Evolutionary conservation across 2,797 vertebrate species (phyloP).

Genomic region (Bradypodion ventrale): DNA sequence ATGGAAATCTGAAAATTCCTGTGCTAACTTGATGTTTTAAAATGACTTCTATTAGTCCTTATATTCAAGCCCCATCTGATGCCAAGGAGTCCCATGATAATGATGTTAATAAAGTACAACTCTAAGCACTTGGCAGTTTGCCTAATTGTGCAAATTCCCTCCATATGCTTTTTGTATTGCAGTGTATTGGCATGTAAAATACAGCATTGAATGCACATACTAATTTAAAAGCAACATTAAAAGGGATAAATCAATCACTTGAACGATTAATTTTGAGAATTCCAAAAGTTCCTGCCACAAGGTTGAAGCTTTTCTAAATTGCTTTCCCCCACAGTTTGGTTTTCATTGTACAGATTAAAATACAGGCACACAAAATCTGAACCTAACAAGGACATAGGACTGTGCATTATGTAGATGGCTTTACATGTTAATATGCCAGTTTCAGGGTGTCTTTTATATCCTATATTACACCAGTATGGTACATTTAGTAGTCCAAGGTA

Average conservation of each 20-base stretch:
- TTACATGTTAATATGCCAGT: neutral
- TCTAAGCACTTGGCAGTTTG: slow-evolving; percentile 54
- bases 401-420: neutral
- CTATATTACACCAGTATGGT: rapidly evolving
- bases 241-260: slow-evolving; percentile 45
- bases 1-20: slow-evolving; percentile 32
- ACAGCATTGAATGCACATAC: slow-evolving; percentile 47
- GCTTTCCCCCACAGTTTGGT: neutral
- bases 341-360: neutral
- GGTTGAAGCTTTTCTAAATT: slow-evolving; percentile 27
- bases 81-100: slow-evolving; percentile 30
- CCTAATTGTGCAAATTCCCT: slow-evolving; percentile 49
- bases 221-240: slow-evolving; percentile 35
- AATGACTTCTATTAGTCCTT: slow-evolving; percentile 47
- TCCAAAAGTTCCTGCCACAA: slow-evolving; percentile 2
- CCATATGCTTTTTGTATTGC: slow-evolving; percentile 45
- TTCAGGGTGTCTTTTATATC: neutral
- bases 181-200: slow-evolving; percentile 45
- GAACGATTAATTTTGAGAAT: slow-evolving; percentile 22
- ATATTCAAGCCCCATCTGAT: neutral
- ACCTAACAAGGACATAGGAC: neutral
- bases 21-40: slow-evolving; percentile 28
- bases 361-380: slow-evolving; percentile 1
- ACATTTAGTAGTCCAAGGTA: neutral
- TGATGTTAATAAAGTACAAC: slow-evolving; percentile 28